Conservation (phyloP, 2,888 invertebrate genomes). For the Drosophila kuntzei region DNA sequence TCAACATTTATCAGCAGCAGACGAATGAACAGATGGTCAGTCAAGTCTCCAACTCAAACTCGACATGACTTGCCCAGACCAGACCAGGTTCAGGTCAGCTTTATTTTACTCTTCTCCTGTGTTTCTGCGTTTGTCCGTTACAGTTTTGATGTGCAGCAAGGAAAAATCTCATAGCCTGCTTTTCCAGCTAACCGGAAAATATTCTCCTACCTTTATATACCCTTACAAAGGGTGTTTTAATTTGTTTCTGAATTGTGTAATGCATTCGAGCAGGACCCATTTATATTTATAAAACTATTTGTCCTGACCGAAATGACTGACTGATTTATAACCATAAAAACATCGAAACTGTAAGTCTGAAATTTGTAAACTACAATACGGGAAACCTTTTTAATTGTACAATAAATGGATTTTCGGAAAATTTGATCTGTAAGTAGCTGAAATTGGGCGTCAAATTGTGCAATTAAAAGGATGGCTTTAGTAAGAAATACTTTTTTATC, state of each 20-base stretch:
- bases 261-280: not conserved
- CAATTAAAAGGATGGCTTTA: too few species aligned
- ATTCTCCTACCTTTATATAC: constrained; percentile 13
- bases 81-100: constrained; percentile 22
- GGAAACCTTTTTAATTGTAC: too few species aligned
- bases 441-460: too few species aligned
- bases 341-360: too few species aligned
- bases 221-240: not conserved
- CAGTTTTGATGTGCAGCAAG: constrained; percentile 39
- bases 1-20: constrained; percentile 65
- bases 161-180: constrained; percentile 2
- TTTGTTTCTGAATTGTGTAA: not conserved
- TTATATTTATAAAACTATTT: too few species aligned
- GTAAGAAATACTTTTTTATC: too few species aligned
- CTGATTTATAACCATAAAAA: too few species aligned
- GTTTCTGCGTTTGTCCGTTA: constrained; percentile 22
- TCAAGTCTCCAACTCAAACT: constrained; percentile 51
- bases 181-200: constrained; percentile 26
- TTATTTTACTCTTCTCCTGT: not conserved
- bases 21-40: constrained; percentile 38
- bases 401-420: too few species aligned
- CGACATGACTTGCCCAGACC: constrained; percentile 63
- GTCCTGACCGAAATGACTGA: too few species aligned
- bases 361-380: too few species aligned
- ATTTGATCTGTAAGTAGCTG: too few species aligned